These are phyloP conservation scores for Lipotes vexillifer DNA, from an alignment of 2,113 vertebrate genomes.

Conservation along the genomic window DNA sequence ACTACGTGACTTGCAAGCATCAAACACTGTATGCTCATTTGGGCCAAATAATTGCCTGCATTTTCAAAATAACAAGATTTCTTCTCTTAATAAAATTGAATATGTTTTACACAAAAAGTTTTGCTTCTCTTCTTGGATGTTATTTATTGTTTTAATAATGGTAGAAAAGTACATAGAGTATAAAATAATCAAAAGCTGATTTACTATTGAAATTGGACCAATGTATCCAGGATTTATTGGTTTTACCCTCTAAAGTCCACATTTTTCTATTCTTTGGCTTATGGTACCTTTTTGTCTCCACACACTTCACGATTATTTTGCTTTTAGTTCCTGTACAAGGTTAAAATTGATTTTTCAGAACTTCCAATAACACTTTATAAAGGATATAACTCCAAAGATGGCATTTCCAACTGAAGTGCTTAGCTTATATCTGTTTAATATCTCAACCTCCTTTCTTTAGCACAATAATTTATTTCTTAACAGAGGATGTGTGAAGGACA, in stretches of 20 bases:
- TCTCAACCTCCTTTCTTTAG: slow-evolving; percentile 35
- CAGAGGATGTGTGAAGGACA: slow-evolving; percentile 52
- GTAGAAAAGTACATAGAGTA: background rate
- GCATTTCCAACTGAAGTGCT: slow-evolving; percentile 44
- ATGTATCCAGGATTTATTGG: background rate
- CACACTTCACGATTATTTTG: slow-evolving; percentile 21
- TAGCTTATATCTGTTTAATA: slow-evolving; percentile 52
- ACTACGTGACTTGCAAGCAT: background rate
- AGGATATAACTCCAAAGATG: slow-evolving; percentile 39
- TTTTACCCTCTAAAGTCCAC: background rate
- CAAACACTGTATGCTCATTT: background rate
- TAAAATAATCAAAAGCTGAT: slow-evolving; percentile 48
- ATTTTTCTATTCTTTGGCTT: slow-evolving; percentile 9
- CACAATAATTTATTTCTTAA: slow-evolving; percentile 57
- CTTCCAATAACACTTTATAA: slow-evolving; percentile 56
- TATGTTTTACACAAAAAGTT: background rate
- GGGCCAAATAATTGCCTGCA: background rate
- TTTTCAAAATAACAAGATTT: slow-evolving; percentile 27
- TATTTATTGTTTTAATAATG: slow-evolving; percentile 65
- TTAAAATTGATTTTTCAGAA: slow-evolving; percentile 66
- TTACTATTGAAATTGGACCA: slow-evolving; percentile 35
- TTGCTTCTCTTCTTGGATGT: background rate
- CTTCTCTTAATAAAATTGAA: background rate
- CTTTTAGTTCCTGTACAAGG: slow-evolving; percentile 45
- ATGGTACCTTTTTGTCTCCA: background rate